phyloP scores from a whole-genome alignment of 2,797 vertebrate species.

The Myotis findleyi region DNA sequence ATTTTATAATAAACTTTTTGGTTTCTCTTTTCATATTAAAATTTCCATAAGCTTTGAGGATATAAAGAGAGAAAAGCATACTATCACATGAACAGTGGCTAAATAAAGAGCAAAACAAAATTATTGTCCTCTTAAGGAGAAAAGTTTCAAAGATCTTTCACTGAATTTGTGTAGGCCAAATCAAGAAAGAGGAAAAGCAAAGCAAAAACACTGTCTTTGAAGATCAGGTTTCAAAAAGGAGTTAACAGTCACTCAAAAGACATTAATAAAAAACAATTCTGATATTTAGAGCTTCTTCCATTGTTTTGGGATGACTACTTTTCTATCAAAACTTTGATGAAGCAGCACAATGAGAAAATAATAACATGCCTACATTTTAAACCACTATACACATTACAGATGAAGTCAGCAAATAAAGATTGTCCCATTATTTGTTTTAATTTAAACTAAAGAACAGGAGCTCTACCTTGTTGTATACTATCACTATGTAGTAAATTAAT shows the following conservation, averaged over 20 bases:
- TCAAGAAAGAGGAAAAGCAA: constrained; percentile 69
- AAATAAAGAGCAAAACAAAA: constrained; percentile 56
- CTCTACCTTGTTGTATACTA: neutral
- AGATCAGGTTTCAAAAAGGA: constrained; percentile 56
- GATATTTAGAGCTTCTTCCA: constrained; percentile 46
- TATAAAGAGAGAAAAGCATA: constrained; percentile 41
- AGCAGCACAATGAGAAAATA: neutral
- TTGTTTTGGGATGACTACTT: constrained; percentile 19
- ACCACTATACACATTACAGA: neutral
- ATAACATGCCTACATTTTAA: neutral
- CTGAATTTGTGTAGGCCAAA: constrained; percentile 60
- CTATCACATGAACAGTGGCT: neutral
- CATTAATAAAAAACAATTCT: constrained; percentile 75
- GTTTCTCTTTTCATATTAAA: constrained; percentile 35
- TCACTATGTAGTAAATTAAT: neutral
- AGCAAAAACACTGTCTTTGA: constrained; percentile 40
- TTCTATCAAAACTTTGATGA: constrained; percentile 21
- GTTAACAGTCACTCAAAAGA: constrained; percentile 8
- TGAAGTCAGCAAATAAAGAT: neutral
- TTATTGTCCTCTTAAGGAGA: constrained; percentile 70
- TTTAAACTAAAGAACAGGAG: neutral
- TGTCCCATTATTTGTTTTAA: neutral
- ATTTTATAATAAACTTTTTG: constrained; percentile 5
- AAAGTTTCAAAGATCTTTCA: constrained; percentile 61
- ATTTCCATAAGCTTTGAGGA: constrained; percentile 29